phyloP scores from a whole-genome alignment of 2,797 vertebrate genomes.

The Manis pentadactyla region DNA sequence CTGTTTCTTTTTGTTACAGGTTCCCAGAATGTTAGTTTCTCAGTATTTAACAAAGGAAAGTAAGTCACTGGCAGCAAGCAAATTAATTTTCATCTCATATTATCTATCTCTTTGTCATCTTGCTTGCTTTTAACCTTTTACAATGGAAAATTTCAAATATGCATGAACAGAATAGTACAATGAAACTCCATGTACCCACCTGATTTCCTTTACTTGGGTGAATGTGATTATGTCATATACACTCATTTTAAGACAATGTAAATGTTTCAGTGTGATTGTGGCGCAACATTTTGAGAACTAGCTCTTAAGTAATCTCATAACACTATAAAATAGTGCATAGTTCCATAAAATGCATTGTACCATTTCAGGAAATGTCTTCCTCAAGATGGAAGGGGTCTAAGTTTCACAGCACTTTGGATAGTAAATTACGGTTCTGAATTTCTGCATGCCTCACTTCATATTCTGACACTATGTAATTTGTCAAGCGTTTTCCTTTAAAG shows the following conservation, averaged over 20 bases:
- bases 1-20: slow-evolving; percentile 81
- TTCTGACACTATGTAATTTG: not conserved
- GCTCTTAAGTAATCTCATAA: not conserved
- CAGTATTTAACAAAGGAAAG: slow-evolving; percentile 88
- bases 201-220: not conserved
- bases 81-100: not conserved
- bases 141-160: not conserved
- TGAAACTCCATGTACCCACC: not conserved
- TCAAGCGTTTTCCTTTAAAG: not conserved
- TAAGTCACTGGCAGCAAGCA: slow-evolving; percentile 74
- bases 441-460: not conserved
- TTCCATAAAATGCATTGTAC: not conserved
- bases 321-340: not conserved
- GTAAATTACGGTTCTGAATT: not conserved
- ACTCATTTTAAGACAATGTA: not conserved
- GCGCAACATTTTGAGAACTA: not conserved
- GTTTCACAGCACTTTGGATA: not conserved
- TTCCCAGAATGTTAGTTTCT: slow-evolving; percentile 88
- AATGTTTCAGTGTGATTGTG: not conserved
- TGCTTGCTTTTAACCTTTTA: not conserved
- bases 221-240: not conserved
- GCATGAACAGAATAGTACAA: not conserved
- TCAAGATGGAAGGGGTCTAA: not conserved
- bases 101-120: not conserved
- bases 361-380: not conserved